These are phyloP conservation scores for Coluber constrictor DNA, from an alignment of 2,797 vertebrate species.

Conservation along the genomic window DNA sequence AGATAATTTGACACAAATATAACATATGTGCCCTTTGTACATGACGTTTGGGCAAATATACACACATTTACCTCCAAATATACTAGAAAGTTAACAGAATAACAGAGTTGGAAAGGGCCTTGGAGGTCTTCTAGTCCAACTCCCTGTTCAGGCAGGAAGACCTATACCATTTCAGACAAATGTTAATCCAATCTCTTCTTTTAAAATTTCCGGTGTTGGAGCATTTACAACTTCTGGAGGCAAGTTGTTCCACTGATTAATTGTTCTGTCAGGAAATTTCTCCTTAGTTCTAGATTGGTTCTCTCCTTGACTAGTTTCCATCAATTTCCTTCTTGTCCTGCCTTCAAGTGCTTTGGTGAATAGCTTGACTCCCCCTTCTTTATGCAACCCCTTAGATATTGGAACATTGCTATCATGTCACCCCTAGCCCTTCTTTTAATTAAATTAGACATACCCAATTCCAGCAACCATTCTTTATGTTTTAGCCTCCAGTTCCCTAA, in stretches of 20 bases:
- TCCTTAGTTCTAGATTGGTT: background rate
- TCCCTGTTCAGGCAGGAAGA: background rate
- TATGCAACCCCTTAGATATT: background rate
- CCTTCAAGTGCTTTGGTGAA: background rate
- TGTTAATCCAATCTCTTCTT: too few relatives aligned
- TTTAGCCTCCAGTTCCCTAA: background rate
- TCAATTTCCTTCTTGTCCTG: background rate
- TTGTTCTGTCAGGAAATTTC: background rate
- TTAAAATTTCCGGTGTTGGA: background rate
- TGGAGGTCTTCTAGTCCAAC: background rate
- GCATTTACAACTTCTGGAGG: background rate
- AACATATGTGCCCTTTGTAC: background rate
- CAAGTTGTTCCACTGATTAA: background rate
- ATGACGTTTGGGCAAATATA: background rate
- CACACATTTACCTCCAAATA: background rate
- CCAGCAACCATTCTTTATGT: background rate
- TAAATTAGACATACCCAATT: background rate
- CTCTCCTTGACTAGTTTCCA: background rate
- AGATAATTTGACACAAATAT: background rate
- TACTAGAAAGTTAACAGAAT: background rate
- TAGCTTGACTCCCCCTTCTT: background rate
- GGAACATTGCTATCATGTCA: background rate
- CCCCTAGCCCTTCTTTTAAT: background rate
- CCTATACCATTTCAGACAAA: too few relatives aligned
- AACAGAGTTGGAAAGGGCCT: background rate